Conservation (phyloP, 2,113 vertebrate genomes). For the Arenaria interpres region DNA sequence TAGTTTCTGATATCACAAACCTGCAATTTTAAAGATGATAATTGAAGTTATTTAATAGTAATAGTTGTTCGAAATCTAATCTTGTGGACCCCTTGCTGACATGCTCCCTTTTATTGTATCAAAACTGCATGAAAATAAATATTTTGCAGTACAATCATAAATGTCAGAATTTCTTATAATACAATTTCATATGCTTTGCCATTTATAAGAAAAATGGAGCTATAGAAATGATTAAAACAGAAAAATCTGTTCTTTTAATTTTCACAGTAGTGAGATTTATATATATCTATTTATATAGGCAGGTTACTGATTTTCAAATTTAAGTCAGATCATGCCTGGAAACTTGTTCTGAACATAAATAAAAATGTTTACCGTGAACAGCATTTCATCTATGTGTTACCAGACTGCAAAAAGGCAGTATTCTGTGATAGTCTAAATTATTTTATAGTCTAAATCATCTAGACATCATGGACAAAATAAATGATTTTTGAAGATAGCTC, state of each 20-base stretch:
- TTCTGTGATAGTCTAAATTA: background rate
- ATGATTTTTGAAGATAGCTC: background rate
- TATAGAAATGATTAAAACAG: background rate
- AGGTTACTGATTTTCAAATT: background rate
- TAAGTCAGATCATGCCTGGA: background rate
- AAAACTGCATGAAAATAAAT: background rate
- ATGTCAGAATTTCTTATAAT: background rate
- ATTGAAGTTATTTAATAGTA: background rate
- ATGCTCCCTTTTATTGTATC: background rate
- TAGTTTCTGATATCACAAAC: background rate
- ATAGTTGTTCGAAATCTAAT: background rate
- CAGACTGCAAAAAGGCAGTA: background rate
- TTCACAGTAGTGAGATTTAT: background rate
- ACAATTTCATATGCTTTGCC: background rate
- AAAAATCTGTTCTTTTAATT: background rate
- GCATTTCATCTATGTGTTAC: background rate
- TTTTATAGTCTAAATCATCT: background rate
- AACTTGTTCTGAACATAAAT: background rate
- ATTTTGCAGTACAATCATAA: background rate
- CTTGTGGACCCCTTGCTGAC: background rate
- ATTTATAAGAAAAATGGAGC: background rate
- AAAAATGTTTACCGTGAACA: background rate
- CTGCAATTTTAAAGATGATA: background rate
- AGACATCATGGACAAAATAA: background rate
- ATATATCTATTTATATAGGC: background rate